Conservation (phyloP, 2,113 vertebrate genomes). For the Oncorhynchus clarkii region DNA sequence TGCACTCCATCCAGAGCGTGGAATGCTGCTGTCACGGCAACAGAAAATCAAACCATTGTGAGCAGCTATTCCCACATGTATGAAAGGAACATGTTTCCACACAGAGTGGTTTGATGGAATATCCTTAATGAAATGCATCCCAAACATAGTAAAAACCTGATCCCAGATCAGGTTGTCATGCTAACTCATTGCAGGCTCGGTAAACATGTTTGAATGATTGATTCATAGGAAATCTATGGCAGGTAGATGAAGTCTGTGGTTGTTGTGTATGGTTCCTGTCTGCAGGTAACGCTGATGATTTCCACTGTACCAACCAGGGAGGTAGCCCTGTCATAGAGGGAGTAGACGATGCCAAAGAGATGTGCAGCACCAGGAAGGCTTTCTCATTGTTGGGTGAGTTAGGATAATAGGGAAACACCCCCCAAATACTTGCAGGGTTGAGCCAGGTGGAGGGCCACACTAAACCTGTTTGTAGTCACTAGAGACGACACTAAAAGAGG, state of each 20-base stretch:
- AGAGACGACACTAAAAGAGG: background rate
- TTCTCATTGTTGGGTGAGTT: conserved; percentile 83
- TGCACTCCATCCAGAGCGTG: too few relatives aligned
- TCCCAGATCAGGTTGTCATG: too few relatives aligned
- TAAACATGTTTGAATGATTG: background rate
- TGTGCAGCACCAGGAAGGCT: conserved; percentile 85
- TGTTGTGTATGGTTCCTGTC: conserved; percentile 1
- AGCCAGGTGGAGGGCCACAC: background rate
- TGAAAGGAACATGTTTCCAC: too few relatives aligned
- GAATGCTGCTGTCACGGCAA: too few relatives aligned
- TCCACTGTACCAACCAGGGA: conserved; percentile 90
- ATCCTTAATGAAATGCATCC: too few relatives aligned
- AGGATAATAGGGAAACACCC: too few relatives aligned
- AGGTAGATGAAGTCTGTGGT: background rate
- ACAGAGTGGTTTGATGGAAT: too few relatives aligned
- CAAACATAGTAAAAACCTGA: too few relatives aligned
- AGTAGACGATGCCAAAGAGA: conserved; percentile 86
- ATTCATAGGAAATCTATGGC: background rate
- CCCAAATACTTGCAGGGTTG: background rate
- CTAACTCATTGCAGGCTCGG: too few relatives aligned
- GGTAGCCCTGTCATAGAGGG: conserved; percentile 84
- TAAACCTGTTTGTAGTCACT: background rate
- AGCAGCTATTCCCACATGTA: too few relatives aligned
- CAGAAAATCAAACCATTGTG: too few relatives aligned
- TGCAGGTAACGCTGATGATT: conserved; percentile 82